Percentiles rank a stretch among this genome's conserved stretches.
phyloP scores from a whole-genome alignment of 2,888 invertebrate genomes.

The Drosophila fungiperda region DNA sequence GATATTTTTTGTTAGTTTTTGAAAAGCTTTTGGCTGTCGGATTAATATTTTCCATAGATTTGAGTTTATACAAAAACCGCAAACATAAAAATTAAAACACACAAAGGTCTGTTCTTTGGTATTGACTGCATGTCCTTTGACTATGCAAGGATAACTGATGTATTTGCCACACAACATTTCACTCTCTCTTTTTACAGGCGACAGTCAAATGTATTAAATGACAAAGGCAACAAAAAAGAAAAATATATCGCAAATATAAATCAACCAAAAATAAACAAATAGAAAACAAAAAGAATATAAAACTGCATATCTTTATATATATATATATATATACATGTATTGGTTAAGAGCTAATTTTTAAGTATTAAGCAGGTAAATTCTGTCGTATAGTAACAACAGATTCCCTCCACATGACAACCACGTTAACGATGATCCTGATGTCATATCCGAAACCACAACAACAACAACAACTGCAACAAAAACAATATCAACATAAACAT shows the following conservation, averaged over 20 bases:
- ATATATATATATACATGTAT: slow-evolving; percentile 31
- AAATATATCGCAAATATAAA: slow-evolving; percentile 38
- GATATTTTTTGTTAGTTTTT: neutral
- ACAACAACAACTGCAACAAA: slow-evolving; percentile 12
- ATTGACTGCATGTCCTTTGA: slow-evolving; percentile 24
- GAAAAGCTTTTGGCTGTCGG: slow-evolving; percentile 8
- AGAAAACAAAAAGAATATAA: slow-evolving; percentile 29
- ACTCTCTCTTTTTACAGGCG: slow-evolving; percentile 49
- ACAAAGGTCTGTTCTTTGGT: slow-evolving; percentile 51
- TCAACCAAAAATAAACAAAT: slow-evolving; percentile 43
- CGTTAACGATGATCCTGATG: slow-evolving; percentile 25
- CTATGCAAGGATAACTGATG: slow-evolving; percentile 25
- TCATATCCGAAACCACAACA: slow-evolving; percentile 24
- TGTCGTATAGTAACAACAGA: slow-evolving; percentile 74
- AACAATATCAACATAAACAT: slow-evolving; percentile 8
- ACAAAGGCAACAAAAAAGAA: slow-evolving; percentile 9
- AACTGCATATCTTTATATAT: slow-evolving; percentile 72
- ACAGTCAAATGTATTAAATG: slow-evolving; percentile 26
- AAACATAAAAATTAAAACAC: slow-evolving; percentile 11
- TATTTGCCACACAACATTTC: slow-evolving; percentile 29
- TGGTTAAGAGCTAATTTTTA: slow-evolving; percentile 63
- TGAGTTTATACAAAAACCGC: slow-evolving; percentile 28
- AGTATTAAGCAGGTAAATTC: slow-evolving; percentile 77
- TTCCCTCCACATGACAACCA: slow-evolving; percentile 75
- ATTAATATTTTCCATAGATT: slow-evolving; percentile 33